These are phyloP conservation scores for Notarius lentiginosus DNA, from an alignment of 2,113 vertebrate species.

Conservation along the genomic window DNA sequence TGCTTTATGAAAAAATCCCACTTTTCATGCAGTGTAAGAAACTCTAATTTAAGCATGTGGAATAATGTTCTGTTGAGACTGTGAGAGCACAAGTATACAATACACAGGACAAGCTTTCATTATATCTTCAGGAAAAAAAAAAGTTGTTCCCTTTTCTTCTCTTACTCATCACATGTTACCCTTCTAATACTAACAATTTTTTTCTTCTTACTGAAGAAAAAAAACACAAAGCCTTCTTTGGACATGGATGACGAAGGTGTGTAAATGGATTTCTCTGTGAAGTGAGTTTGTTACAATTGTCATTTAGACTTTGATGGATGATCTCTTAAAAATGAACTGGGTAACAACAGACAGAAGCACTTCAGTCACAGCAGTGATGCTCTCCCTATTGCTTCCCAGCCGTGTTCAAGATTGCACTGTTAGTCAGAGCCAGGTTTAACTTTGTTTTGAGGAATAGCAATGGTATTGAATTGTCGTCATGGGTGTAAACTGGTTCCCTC, in stretches of 20 bases:
- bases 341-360: conserved; percentile 20
- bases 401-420: conserved; percentile 49
- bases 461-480: conserved; percentile 53
- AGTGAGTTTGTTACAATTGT: conserved; percentile 31
- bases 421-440: conserved; percentile 51
- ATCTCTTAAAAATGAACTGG: conserved; percentile 28
- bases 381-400: conserved; percentile 39
- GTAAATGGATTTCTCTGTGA: conserved; percentile 37
- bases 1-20: too few relatives aligned
- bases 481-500: conserved; percentile 51
- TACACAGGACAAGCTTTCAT: not conserved
- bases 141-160: not conserved
- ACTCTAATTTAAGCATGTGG: conserved; percentile 15
- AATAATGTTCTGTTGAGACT: not conserved
- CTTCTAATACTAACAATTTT: not conserved
- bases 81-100: not conserved
- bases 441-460: conserved; percentile 59
- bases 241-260: conserved; percentile 12
- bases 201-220: not conserved
- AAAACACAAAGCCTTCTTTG: not conserved
- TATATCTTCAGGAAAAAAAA: not conserved
- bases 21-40: not conserved
- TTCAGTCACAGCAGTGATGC: conserved; percentile 42
- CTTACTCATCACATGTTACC: not conserved
- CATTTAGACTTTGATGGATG: conserved; percentile 27